These are phyloP conservation scores for Ageneiosus marmoratus DNA, from an alignment of 2,113 vertebrate genomes.

Conservation along the genomic window DNA sequence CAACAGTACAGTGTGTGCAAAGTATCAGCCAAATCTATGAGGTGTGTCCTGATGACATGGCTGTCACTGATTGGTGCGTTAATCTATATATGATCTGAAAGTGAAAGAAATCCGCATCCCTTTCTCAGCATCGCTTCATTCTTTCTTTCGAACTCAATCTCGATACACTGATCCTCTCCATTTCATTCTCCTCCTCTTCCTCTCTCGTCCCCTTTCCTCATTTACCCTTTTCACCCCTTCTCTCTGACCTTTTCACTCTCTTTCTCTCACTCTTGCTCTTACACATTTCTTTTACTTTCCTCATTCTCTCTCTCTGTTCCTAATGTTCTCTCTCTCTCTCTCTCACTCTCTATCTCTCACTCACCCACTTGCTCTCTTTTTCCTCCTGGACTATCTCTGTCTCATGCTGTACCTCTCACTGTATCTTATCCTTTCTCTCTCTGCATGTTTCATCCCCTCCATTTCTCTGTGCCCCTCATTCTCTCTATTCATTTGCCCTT, in stretches of 20 bases:
- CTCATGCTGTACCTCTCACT: background rate
- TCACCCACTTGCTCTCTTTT: background rate
- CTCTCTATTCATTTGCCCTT: constrained; percentile 15
- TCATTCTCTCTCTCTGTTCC: background rate
- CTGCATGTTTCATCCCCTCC: background rate
- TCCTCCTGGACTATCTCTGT: no score
- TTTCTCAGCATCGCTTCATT: background rate
- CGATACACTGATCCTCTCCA: background rate
- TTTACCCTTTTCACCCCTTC: background rate
- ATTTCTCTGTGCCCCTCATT: background rate
- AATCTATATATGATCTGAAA: no score
- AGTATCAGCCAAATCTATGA: background rate
- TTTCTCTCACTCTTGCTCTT: background rate
- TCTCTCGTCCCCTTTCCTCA: background rate
- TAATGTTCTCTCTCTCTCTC: background rate
- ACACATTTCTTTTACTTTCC: no score
- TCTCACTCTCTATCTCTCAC: background rate
- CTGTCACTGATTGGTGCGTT: background rate
- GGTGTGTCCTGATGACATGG: background rate
- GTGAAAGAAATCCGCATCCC: background rate
- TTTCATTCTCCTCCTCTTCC: background rate
- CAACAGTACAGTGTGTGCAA: background rate
- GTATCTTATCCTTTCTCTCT: background rate
- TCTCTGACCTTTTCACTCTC: background rate
- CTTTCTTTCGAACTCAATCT: background rate